phyloP scores from a whole-genome alignment of 2,888 invertebrate genomes.

The Apodemia zela region DNA sequence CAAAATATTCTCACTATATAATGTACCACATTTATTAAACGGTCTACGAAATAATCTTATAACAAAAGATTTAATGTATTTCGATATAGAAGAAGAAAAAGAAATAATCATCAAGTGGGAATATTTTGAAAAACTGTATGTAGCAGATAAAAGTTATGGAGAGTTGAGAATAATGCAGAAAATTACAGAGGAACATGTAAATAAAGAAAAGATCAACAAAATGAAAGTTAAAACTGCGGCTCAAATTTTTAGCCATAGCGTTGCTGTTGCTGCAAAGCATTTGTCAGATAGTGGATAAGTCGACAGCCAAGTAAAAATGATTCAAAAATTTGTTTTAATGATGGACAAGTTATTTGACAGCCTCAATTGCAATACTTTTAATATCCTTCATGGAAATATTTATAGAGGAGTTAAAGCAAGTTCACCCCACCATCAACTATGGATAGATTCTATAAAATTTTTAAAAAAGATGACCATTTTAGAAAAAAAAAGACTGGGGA shows the following conservation, averaged over 20 bases:
- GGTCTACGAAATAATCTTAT: slow-evolving; percentile 31
- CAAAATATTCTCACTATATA: slow-evolving; percentile 25
- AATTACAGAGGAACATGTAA: slow-evolving; percentile 36
- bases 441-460: slow-evolving; percentile 4
- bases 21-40: slow-evolving; percentile 30
- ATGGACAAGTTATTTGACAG: slow-evolving; percentile 33
- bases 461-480: slow-evolving; percentile 12
- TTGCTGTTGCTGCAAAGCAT: slow-evolving; percentile 33
- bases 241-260: slow-evolving; percentile 39
- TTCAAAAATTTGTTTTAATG: slow-evolving; percentile 21
- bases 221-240: slow-evolving; percentile 37
- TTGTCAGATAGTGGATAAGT: slow-evolving; percentile 19
- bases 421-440: slow-evolving; percentile 25
- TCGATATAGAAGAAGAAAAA: slow-evolving; percentile 20
- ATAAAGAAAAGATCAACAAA: slow-evolving; percentile 36
- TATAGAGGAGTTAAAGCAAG: slow-evolving; percentile 28
- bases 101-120: slow-evolving; percentile 36
- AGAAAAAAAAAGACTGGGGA: background rate
- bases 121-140: slow-evolving; percentile 33
- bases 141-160: slow-evolving; percentile 33
- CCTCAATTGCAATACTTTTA: slow-evolving; percentile 27
- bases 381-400: slow-evolving; percentile 29
- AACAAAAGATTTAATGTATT: slow-evolving; percentile 29
- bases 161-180: slow-evolving; percentile 33
- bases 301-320: slow-evolving; percentile 15